Evolutionary conservation across 2,113 vertebrate genomes (phyloP).

Genomic region (Phoenicopterus ruber): DNA sequence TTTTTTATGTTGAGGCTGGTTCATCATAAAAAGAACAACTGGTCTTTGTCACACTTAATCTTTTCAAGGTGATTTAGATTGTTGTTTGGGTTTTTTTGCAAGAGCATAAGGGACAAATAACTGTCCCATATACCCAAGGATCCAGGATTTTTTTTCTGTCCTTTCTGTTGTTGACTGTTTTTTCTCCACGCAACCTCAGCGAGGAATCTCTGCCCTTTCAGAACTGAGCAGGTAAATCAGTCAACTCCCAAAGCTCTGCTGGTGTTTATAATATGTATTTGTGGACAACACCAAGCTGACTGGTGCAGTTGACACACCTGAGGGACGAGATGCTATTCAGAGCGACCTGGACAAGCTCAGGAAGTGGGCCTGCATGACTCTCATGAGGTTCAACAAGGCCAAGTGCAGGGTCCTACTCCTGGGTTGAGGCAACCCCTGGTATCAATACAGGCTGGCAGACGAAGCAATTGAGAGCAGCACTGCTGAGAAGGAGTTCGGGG

Average conservation of each 20-base stretch:
- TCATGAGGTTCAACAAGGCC: no score
- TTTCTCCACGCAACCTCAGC: accelerated
- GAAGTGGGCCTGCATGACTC: no score
- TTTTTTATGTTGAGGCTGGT: neutral
- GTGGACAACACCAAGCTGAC: no score
- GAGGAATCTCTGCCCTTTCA: neutral
- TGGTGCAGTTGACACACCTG: no score
- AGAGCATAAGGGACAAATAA: neutral
- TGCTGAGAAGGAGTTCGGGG: no score
- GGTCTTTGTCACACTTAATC: neutral
- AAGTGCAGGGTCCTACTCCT: no score
- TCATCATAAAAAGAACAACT: neutral
- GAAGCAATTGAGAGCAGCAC: no score
- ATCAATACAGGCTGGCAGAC: no score
- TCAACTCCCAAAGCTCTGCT: neutral
- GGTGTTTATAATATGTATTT: neutral
- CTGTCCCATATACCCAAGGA: neutral
- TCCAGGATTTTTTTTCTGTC: neutral
- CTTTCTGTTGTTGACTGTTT: neutral
- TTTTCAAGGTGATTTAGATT: neutral
- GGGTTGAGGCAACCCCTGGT: no score
- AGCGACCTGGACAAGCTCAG: no score
- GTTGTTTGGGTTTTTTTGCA: neutral
- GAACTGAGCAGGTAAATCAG: neutral
- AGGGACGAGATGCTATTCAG: no score